Base-by-base conservation (phyloP, 1,140 invertebrate species). In the Apis dorsata region DNA sequence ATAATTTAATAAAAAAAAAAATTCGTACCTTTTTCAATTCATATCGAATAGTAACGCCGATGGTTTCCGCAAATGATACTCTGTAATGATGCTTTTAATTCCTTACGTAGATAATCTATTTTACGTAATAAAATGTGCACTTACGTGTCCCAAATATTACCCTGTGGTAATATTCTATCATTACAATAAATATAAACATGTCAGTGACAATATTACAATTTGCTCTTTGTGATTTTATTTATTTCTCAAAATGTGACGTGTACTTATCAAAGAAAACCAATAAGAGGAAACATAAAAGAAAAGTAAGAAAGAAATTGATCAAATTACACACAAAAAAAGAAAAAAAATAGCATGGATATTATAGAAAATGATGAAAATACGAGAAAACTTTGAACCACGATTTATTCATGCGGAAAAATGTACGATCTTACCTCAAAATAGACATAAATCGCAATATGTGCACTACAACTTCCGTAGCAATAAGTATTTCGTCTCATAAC, bases 121-220 rank as follows among this genome's bases (percentile, higher is more conserved):
- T 95, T 10, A 96, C 5, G 97, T 97, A 0, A 98, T 96, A 1
- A 98, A 94, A 81, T 96, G 96, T 13, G 96, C 95, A 72, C 96
- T 97, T 81, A 97, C 93, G 87, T 97, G 96, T 7, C 95, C 96
- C 79, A 95, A n/a, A n/a, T n/a, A n/a, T n/a, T n/a, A n/a, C n/a
- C 94, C 95, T 97, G 91, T 24, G 95, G 94, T 15, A 57, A 1
- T 1, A 59, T 17, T 11, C 34, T 44, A 44, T 44, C 5, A 34
- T n/a, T 8, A n/a, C 12, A 15, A 12, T 70, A 44, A 44, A 44
- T 44, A 44, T 0, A 34, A 44, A 66, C 0, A 68, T 4, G 2
- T 44, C 34, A 44, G 21, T 44, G 1, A 2, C 66, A 13, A 21
- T 13, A n/a, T 49, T n/a, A 11, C 4, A n/a, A 49, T 12, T 1